Percentiles rank a stretch among this genome's conserved stretches.
phyloP scores from a whole-genome alignment of 2,113 vertebrate species.

The Thomomys bottae region DNA sequence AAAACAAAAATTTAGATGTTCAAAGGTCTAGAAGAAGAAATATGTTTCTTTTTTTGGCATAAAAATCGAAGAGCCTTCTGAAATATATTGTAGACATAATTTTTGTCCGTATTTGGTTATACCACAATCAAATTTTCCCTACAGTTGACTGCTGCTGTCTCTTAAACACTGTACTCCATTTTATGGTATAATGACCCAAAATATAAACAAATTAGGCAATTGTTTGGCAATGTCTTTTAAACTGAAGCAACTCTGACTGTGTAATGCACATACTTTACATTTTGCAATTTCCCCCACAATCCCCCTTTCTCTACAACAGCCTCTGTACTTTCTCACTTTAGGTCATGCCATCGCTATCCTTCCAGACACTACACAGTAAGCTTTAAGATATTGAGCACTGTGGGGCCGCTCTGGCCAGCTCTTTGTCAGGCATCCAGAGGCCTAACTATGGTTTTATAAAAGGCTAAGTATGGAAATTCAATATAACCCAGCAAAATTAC shows the following conservation, averaged over 20 bases:
- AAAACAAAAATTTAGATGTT: conserved; percentile 38
- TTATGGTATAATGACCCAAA: background rate
- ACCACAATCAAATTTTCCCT: background rate
- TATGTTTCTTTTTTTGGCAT: background rate
- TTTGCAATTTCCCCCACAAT: background rate
- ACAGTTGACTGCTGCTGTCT: background rate
- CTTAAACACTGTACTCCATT: conserved; percentile 12
- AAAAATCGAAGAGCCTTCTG: conserved; percentile 25
- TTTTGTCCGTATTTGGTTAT: background rate
- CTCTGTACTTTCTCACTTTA: background rate
- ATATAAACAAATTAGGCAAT: conserved; percentile 44
- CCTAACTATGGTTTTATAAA: background rate
- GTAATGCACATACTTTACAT: background rate
- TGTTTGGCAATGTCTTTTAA: conserved; percentile 29
- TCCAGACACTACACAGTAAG: background rate
- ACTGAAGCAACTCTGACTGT: background rate
- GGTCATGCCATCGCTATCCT: background rate
- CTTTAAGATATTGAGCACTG: background rate
- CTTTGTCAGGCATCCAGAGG: background rate
- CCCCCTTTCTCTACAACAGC: accelerated
- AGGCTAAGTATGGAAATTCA: background rate
- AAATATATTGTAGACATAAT: background rate
- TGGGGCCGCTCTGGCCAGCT: background rate
- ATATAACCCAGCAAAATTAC: background rate
- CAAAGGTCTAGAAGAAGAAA: background rate